Conservation (phyloP, 1,140 invertebrate genomes). For the Rhizoglyphus robini region DNA sequence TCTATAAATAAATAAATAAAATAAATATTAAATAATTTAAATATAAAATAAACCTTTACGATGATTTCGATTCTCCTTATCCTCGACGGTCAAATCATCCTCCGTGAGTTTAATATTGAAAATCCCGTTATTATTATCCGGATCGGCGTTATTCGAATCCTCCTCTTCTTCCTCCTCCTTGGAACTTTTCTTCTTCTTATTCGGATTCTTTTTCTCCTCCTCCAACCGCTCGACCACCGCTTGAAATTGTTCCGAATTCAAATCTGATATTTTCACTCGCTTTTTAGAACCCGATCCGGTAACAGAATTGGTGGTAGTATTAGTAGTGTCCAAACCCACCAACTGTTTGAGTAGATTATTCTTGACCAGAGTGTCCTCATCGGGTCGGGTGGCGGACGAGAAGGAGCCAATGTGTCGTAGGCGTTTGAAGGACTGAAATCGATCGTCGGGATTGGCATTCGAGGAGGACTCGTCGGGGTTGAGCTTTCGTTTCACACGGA, state of each 20-base stretch:
- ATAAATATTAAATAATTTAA: neutral
- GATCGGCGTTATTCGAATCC: too few relatives aligned
- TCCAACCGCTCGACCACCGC: neutral
- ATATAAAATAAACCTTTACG: neutral
- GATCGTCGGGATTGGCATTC: slow-evolving; percentile 1
- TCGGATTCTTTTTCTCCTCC: neutral
- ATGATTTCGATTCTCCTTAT: neutral
- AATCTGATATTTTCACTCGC: neutral
- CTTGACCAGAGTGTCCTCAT: neutral
- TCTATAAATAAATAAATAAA: neutral
- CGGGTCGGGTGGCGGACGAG: neutral
- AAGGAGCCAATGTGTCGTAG: slow-evolving; percentile 14
- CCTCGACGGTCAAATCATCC: neutral
- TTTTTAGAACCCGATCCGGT: neutral
- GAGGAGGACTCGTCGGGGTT: neutral
- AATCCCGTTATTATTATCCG: neutral
- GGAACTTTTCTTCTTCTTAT: neutral
- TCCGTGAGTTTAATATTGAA: neutral
- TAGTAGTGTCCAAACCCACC: too few relatives aligned
- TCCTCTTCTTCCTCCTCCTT: neutral
- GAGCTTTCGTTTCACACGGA: slow-evolving; percentile 11
- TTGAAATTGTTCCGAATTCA: neutral
- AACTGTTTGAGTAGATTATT: neutral
- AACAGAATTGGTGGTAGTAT: too few relatives aligned
- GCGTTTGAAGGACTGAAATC: neutral